Percentiles rank a stretch among this genome's conserved stretches.
Evolutionary conservation across 2,888 invertebrate species (phyloP).

Genomic region (Balanococcus diminutus): DNA sequence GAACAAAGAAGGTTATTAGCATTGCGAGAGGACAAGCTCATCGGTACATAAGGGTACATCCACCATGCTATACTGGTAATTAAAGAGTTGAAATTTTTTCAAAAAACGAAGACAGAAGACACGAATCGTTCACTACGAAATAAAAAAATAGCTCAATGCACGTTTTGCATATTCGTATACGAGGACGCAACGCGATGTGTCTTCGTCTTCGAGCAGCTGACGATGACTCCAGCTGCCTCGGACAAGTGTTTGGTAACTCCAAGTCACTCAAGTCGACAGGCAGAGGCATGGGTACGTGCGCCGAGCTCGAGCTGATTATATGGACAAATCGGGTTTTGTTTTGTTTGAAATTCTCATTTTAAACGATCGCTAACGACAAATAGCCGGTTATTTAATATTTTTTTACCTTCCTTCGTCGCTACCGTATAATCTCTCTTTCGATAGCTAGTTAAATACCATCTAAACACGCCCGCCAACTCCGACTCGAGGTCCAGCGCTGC

Average conservation of each 20-base stretch:
- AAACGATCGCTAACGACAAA: conserved; percentile 12
- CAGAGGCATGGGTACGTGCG: background rate
- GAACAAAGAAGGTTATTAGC: conserved; percentile 25
- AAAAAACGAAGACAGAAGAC: background rate
- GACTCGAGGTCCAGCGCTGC: no score
- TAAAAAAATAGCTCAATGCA: background rate
- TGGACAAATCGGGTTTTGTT: conserved; percentile 17
- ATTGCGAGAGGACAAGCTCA: background rate
- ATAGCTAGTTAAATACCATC: background rate
- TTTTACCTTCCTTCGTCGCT: background rate
- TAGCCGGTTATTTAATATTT: conserved; percentile 22
- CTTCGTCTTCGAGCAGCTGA: conserved; percentile 2
- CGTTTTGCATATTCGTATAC: background rate
- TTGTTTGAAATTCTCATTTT: conserved; percentile 17
- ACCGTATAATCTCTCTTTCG: background rate
- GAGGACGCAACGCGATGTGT: background rate
- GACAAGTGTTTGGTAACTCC: conserved; percentile 19
- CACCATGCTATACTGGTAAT: conserved; percentile 18
- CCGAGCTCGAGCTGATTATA: conserved; percentile 20
- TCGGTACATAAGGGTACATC: conserved; percentile 10
- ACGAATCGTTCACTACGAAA: background rate
- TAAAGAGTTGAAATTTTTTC: conserved; percentile 17
- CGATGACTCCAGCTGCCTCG: conserved; percentile 15
- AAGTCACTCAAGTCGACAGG: no score
- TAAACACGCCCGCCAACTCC: conserved; percentile 7